Evolutionary conservation across 2,113 vertebrate genomes (phyloP).

Genomic region (zebrafish (Danio rerio)): GRCz12tu NC_133193.1:46251501-46252000

Average conservation of each 20-base stretch:
- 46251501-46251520: conserved; percentile 32
- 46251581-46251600: no score
- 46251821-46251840: not conserved
- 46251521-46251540: conserved; percentile 41
- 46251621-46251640: not conserved
- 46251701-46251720: not conserved
- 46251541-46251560: conserved; percentile 7
- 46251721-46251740: not conserved
- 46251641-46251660: not conserved
- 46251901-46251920: no score
- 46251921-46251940: no score
- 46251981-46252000: no score
- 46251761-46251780: no score
- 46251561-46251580: conserved; percentile 17
- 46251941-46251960: no score
- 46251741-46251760: not conserved
- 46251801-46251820: not conserved
- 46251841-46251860: not conserved
- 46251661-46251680: not conserved
- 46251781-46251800: not conserved
- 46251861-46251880: not conserved
- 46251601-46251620: not conserved
- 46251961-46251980: no score
- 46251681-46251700: not conserved
- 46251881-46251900: not conserved